A percentile compares a stretch with the other conserved stretches of the same genome.
These are phyloP conservation scores for Ibidorhyncha struthersii DNA, from an alignment of 2,113 vertebrate genomes.

Conservation along the genomic window DNA sequence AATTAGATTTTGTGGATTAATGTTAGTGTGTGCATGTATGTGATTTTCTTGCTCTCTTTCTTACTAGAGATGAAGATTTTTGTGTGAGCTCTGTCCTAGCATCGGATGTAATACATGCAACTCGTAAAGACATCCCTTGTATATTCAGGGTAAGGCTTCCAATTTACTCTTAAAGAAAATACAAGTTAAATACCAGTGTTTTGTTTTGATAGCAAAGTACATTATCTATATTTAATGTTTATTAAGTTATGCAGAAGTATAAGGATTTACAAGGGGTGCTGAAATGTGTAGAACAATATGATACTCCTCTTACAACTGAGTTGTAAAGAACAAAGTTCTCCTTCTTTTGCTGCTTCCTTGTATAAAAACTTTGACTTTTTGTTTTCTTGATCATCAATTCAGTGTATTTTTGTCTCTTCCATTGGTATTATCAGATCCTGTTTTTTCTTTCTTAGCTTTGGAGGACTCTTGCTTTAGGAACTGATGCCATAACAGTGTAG, in stretches of 20 bases:
- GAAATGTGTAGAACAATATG: not conserved
- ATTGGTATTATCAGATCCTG: not conserved
- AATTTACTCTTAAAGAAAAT: not conserved
- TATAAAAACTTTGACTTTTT: not conserved
- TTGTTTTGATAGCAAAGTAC: not conserved
- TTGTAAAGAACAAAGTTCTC: not conserved
- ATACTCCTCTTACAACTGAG: not conserved
- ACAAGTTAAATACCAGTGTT: not conserved
- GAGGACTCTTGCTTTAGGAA: not conserved
- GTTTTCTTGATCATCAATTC: not conserved
- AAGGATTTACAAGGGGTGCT: not conserved
- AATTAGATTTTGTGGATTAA: not conserved
- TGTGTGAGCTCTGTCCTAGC: slow-evolving; percentile 95
- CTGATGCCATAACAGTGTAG: not conserved
- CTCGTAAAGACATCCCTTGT: slow-evolving; percentile 93
- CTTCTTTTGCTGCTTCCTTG: not conserved
- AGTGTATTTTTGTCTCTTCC: not conserved
- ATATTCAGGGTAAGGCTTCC: slow-evolving; percentile 89
- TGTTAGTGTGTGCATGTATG: not conserved
- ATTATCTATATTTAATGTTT: not conserved
- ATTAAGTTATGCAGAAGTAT: not conserved
- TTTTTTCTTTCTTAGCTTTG: not conserved
- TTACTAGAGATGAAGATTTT: slow-evolving; percentile 91
- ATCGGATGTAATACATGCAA: slow-evolving; percentile 95
- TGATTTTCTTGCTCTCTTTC: slow-evolving; percentile 16